phyloP scores from a whole-genome alignment of 2,888 invertebrate species.

The Nomada hirtipes region DNA sequence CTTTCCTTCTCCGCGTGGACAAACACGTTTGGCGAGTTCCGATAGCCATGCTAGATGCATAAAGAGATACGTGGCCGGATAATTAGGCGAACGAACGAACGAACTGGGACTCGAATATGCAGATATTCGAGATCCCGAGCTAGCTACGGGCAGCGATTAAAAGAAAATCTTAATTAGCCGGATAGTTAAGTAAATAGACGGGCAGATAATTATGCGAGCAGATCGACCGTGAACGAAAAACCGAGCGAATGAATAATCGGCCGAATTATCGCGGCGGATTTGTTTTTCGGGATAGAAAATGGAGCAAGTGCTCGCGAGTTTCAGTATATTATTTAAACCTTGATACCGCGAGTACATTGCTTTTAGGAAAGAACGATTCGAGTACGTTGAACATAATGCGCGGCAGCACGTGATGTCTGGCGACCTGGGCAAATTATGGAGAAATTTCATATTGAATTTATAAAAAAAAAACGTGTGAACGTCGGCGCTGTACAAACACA shows the following conservation, averaged over 20 bases:
- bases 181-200: conserved; percentile 46
- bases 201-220: conserved; percentile 49
- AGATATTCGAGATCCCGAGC: conserved; percentile 8
- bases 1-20: conserved; percentile 14
- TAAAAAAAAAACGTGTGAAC: no score
- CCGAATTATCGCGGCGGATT: conserved; percentile 23
- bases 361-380: no score
- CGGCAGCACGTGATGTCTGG: neutral
- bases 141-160: conserved; percentile 33
- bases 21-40: conserved; percentile 44
- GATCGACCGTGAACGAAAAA: conserved; percentile 43
- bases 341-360: neutral
- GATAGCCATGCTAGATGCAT: conserved; percentile 31
- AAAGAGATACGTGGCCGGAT: conserved; percentile 41
- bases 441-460: neutral
- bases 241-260: conserved; percentile 31
- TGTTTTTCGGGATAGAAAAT: conserved; percentile 2
- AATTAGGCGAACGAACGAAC: conserved; percentile 43
- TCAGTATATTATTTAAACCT: neutral
- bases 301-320: neutral
- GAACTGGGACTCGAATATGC: conserved; percentile 14
- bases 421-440: neutral
- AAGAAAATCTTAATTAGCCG: conserved; percentile 60
- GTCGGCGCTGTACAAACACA: no score
- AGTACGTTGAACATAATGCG: neutral